Base-by-base conservation (phyloP, 2,888 invertebrate species). In the Lypha dubia region DNA sequence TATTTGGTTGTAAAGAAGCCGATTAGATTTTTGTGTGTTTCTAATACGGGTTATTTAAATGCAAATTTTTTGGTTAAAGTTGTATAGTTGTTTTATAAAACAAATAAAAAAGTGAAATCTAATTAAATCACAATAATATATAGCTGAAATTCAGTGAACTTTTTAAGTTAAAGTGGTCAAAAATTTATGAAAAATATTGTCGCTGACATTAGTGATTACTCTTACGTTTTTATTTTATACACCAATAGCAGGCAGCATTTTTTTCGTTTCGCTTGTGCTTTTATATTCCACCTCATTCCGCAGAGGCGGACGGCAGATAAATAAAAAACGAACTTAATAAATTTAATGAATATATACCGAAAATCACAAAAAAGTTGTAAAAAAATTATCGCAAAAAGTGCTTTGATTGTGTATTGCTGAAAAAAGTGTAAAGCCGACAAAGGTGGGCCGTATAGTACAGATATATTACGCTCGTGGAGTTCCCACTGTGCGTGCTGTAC, bases 401-500 rank as follows among this genome's bases (percentile, higher is more conserved):
- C 44, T 71, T 76, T 53, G 44, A 28, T 82, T 65, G 22, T 41
- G 4, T 35, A 46, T 56, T 68, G 20, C 13, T 35, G 41, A n/a
- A 28, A 22, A 28, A 76, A 58, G 13, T 38, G 35, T 35, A 28
- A 79, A 46, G 53, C 24, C 15, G 46, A 53, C 38, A 20, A 49
- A 74, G 75, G 75, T 70, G 63, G 53, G 49, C 46, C 75, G 68
- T 68, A 58, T 83, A 67, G 35, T 13, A 62, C 44, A 56, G 13
- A 70, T 56, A 58, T 75, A 76, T 58, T 79, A 71, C 79, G 83
- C 70, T 85, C 74, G 80, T 75, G 75, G 85, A 85, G 86, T 86
- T 87, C 87, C 88, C 87, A 88, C 87, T 87, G 88, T 88, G 87
- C 86, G 86, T 87, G 87, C 88, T 88, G 87, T 88, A 87, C 88